Base-by-base conservation (phyloP, 2,888 invertebrate species). In the Hypsopygia costalis region DNA sequence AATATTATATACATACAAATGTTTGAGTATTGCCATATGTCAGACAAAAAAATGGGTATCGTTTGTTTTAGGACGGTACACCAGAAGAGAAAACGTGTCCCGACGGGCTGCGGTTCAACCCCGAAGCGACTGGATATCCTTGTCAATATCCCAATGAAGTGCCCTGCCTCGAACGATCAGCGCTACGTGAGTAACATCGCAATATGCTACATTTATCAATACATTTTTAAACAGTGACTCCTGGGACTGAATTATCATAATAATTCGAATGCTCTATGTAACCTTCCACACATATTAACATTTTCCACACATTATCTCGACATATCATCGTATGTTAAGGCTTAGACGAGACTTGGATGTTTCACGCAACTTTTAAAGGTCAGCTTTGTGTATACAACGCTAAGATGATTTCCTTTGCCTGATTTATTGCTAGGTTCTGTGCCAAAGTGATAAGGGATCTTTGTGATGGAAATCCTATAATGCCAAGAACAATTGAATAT, bases 71-170 rank as follows among this genome's bases (percentile, higher is more conserved):
- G 71, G 92, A 96, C 53, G 96, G 96, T 10, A 91, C 93, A 3
- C 85, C 92, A 0, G 92, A 93, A 66, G 93, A 95, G 67, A 94
- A 94, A 60, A 72, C 92, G 2, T 97, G 97, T 51, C 94, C 95
- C 0, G 96, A 97, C 62, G 96, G 96, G 28, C 87, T 96, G 11
- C 89, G 94, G 0, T 96, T 93, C 81, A 95, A 96, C 65, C 91
- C 94, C 3, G 92, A 93, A 34, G 83, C 90, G 1, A 91, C 91
- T 43, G 91, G 91, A 10, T 95, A 93, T 66, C 95, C 95, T 1
- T 97, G 97, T 66, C 93, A 94, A 58, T 97, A 96, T 76, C 96
- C 96, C 36, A 93, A 93, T 46, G 96, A 96, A 54, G 93, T 95
- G 4, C 88, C 93, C 47, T 97, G 97, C 65, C 90, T 90, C 1